Conservation (phyloP, 1,140 invertebrate species). For the Pseudobourletiella spinata region DNA sequence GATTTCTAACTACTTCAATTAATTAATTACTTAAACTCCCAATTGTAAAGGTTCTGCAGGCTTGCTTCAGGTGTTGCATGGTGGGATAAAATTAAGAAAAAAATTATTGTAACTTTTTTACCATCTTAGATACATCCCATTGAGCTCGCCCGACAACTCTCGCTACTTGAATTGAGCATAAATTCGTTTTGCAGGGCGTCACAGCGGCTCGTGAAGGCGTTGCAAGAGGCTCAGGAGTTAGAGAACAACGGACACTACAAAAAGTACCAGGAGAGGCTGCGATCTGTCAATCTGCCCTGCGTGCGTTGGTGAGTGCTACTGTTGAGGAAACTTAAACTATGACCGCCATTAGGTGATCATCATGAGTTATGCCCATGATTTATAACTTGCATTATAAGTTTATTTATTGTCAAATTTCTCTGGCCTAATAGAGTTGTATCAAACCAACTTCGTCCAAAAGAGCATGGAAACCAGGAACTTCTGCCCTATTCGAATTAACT, state of each 20-base stretch:
- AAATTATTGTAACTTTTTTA: not conserved
- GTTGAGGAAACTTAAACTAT: no score
- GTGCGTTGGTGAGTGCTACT: constrained; percentile 75
- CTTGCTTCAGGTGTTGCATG: no score
- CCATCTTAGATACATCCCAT: constrained; percentile 72
- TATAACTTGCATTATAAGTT: no score
- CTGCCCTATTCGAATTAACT: constrained; percentile 69
- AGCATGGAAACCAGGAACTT: constrained; percentile 90
- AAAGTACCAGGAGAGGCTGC: constrained; percentile 83
- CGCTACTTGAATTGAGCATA: no score
- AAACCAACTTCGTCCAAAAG: constrained; percentile 93
- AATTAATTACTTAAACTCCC: no score
- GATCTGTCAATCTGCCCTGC: constrained; percentile 97
- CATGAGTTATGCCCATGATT: no score
- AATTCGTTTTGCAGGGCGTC: constrained; percentile 62
- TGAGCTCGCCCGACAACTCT: constrained; percentile 94
- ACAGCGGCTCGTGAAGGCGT: constrained; percentile 63
- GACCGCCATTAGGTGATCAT: no score
- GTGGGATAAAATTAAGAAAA: no score
- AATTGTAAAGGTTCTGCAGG: no score
- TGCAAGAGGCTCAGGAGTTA: constrained; percentile 85
- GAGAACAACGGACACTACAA: constrained; percentile 85
- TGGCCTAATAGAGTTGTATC: constrained; percentile 71
- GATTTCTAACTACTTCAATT: no score
- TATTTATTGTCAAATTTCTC: not conserved